Evolutionary conservation across 2,888 invertebrate genomes (phyloP).

Genomic region (Amiota mariae): DNA sequence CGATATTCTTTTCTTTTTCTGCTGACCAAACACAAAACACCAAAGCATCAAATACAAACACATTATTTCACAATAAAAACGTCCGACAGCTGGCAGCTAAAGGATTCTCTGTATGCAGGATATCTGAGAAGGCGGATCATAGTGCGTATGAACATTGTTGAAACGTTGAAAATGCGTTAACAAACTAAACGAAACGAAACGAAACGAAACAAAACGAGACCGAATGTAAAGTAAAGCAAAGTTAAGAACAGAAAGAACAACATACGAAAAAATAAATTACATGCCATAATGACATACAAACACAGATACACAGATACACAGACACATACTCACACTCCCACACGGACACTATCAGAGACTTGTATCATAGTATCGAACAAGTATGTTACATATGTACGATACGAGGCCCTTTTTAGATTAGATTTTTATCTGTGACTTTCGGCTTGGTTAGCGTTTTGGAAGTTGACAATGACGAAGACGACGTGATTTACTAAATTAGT

Average conservation of each 20-base stretch:
- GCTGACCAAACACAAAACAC: constrained; percentile 8
- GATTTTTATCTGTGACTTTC: constrained; percentile 14
- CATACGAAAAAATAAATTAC: constrained; percentile 23
- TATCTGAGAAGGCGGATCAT: not conserved
- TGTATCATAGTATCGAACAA: not conserved
- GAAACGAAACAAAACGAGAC: too few relatives aligned
- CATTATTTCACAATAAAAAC: constrained; percentile 4
- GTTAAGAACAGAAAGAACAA: not conserved
- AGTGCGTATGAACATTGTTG: constrained; percentile 11
- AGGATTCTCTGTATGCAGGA: not conserved
- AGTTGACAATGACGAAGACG: not conserved
- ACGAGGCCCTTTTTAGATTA: not conserved
- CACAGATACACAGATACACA: not conserved
- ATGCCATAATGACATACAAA: constrained; percentile 1
- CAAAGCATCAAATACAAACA: not conserved
- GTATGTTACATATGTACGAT: not conserved
- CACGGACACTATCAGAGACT: not conserved
- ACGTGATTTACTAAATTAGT: constrained; percentile 21
- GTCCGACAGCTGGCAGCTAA: not conserved
- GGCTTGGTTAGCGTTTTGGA: constrained; percentile 16
- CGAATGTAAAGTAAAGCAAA: not conserved
- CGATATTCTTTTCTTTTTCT: not conserved
- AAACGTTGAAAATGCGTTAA: constrained; percentile 18
- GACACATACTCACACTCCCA: too few relatives aligned
- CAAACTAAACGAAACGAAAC: not conserved